Percentiles rank a stretch among this genome's conserved stretches.
These are phyloP conservation scores for Sinella curviseta DNA, from an alignment of 1,140 invertebrate genomes.

Conservation along the genomic window DNA sequence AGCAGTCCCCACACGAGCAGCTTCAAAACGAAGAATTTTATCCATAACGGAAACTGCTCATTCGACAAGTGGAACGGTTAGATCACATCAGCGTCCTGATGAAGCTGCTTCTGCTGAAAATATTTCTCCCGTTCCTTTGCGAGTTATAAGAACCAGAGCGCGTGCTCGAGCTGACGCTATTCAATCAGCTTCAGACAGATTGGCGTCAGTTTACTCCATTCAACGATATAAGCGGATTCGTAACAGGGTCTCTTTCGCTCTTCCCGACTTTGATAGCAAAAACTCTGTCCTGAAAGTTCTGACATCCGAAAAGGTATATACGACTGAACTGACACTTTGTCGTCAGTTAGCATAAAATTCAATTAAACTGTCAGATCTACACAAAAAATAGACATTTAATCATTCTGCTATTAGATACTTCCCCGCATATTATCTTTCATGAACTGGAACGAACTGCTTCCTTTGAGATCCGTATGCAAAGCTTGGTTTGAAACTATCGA, in stretches of 20 bases:
- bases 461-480: slow-evolving; percentile 36
- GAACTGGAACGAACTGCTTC: slow-evolving; percentile 39
- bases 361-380: no score
- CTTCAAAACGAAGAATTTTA: no score
- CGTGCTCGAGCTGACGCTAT: no score
- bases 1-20: no score
- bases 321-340: neutral
- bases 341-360: neutral
- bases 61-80: no score
- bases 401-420: neutral
- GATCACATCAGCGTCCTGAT: no score
- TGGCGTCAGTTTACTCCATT: neutral
- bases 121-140: no score
- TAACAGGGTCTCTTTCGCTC: neutral
- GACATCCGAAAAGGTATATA: neutral
- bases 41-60: no score
- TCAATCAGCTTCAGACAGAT: no score
- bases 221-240: neutral
- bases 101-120: no score
- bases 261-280: neutral
- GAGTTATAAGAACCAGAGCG: no score
- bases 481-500: slow-evolving; percentile 41
- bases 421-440: slow-evolving; percentile 34
- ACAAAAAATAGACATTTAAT: neutral
- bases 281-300: neutral